Conservation (phyloP, 2,113 vertebrate genomes). For the Chionis minor region DNA sequence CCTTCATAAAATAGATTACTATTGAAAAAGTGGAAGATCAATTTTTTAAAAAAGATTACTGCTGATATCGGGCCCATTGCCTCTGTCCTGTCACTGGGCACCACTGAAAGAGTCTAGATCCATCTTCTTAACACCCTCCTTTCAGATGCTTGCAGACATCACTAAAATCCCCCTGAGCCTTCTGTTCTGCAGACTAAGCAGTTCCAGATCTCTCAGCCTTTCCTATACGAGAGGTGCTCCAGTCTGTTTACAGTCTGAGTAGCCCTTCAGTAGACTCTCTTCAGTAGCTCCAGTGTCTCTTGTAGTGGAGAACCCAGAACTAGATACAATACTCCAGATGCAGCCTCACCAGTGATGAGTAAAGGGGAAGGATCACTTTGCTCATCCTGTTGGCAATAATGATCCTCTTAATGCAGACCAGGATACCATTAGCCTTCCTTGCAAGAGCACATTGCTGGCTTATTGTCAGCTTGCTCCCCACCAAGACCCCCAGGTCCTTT, state of each 20-base stretch:
- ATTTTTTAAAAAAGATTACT: neutral
- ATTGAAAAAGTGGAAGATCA: neutral
- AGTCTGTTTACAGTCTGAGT: neutral
- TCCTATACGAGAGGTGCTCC: neutral
- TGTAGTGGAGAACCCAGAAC: neutral
- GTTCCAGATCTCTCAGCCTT: neutral
- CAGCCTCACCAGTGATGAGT: neutral
- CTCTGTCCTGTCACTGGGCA: neutral
- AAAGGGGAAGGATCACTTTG: neutral
- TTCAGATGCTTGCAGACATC: neutral
- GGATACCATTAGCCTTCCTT: neutral
- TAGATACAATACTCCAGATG: neutral
- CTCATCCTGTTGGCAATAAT: neutral
- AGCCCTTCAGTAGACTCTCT: neutral
- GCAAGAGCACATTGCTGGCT: neutral
- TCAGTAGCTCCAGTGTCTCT: neutral
- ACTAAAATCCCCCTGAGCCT: neutral
- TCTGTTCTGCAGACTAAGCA: neutral
- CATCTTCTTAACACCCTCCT: neutral
- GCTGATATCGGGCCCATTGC: too few relatives aligned
- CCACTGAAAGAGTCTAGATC: neutral
- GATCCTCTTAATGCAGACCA: neutral
- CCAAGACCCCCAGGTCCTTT: neutral
- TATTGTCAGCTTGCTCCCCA: neutral
- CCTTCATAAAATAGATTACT: neutral